phyloP scores from a whole-genome alignment of 2,113 vertebrate genomes.

The Xyliphius kryptos region DNA sequence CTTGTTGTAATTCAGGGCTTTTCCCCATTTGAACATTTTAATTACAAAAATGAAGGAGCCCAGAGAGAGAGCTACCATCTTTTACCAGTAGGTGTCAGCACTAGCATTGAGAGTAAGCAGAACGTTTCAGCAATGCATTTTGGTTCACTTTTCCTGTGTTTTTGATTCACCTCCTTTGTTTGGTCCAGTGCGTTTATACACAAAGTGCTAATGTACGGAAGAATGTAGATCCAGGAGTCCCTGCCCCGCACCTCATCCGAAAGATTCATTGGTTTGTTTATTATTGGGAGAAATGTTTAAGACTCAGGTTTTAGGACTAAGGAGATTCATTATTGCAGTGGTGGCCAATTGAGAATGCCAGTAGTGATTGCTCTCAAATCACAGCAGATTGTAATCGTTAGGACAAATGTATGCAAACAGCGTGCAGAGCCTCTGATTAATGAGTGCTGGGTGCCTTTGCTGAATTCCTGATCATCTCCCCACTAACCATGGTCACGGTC shows the following conservation, averaged over 20 bases:
- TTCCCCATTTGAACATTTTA: no score
- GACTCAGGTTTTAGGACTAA: no score
- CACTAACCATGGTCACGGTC: neutral
- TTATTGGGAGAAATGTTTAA: no score
- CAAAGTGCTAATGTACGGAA: no score
- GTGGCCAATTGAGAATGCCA: constrained; percentile 26
- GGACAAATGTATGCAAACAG: constrained; percentile 27
- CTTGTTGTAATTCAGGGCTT: neutral
- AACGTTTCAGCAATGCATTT: neutral
- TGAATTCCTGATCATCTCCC: constrained; percentile 13
- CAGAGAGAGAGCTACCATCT: neutral
- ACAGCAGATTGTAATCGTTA: constrained; percentile 22
- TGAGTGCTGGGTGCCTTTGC: neutral
- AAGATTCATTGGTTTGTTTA: no score
- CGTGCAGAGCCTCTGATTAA: constrained; percentile 23
- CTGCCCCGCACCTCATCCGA: no score
- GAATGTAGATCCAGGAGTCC: no score
- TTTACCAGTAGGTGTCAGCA: constrained; percentile 59
- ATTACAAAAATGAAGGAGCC: neutral
- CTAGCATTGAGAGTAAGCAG: constrained; percentile 42
- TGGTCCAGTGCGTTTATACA: no score
- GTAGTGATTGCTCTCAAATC: constrained; percentile 35
- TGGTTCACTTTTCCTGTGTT: neutral
- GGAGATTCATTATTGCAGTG: constrained; percentile 2
- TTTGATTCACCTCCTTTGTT: no score